These are phyloP conservation scores for Tethea ocularis DNA, from an alignment of 2,888 invertebrate species.

Conservation along the genomic window DNA sequence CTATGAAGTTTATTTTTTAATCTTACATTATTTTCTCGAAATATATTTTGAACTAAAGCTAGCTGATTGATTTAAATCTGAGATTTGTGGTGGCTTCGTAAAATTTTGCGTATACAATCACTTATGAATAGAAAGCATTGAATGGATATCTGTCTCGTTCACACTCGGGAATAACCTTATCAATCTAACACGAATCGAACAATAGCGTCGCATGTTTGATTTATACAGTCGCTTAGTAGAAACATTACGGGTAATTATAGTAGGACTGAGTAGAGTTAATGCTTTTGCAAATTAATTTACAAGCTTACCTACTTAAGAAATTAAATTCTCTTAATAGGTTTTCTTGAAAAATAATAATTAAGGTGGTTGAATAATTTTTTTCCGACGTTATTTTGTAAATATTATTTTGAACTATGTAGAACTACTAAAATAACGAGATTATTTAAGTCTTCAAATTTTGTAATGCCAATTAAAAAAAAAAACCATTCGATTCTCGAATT, in stretches of 20 bases:
- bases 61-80: neutral
- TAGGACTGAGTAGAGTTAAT: conserved; percentile 60
- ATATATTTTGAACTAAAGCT: neutral
- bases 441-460: no score
- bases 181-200: conserved; percentile 83
- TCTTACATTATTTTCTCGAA: neutral
- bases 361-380: no score
- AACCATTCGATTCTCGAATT: no score
- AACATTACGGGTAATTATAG: conserved; percentile 83
- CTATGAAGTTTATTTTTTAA: neutral
- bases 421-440: no score
- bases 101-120: conserved; percentile 62
- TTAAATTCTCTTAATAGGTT: no score
- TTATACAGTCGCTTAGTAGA: conserved; percentile 83
- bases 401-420: no score
- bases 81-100: conserved; percentile 23
- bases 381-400: no score
- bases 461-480: no score
- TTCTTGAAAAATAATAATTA: no score
- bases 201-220: conserved; percentile 83
- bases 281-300: conserved; percentile 46
- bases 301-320: neutral
- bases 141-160: conserved; percentile 79
- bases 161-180: conserved; percentile 81
- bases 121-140: conserved; percentile 74